Evolutionary conservation across 2,113 vertebrate genomes (phyloP).

Genomic region (Cinclus cinclus): DNA sequence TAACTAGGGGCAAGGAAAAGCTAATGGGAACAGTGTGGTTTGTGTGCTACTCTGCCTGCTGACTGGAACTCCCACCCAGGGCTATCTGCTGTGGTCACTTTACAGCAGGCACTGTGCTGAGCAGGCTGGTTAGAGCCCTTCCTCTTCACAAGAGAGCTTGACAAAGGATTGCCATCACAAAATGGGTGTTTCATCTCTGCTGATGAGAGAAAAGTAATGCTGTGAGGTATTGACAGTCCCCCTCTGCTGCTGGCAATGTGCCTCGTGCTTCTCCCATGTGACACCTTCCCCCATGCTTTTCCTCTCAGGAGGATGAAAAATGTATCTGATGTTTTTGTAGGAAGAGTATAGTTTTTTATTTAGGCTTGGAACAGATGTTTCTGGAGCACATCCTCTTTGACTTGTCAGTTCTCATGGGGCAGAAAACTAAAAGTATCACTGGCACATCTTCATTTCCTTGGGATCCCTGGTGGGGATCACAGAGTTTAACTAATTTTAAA

Average conservation of each 20-base stretch:
- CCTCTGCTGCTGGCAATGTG: neutral
- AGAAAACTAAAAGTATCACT: neutral
- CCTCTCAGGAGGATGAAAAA: neutral
- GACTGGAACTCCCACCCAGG: neutral
- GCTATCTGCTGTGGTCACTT: neutral
- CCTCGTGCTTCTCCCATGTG: neutral
- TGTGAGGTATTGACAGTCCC: neutral
- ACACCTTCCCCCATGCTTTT: neutral
- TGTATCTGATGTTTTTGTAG: neutral
- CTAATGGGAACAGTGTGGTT: neutral
- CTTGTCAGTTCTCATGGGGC: neutral
- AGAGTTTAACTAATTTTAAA: neutral
- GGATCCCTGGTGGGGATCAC: neutral
- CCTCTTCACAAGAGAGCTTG: neutral
- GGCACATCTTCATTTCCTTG: neutral
- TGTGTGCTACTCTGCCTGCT: neutral
- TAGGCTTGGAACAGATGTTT: neutral
- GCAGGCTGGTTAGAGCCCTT: neutral
- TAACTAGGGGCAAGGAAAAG: neutral
- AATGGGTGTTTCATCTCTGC: constrained; percentile 3
- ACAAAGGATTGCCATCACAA: neutral
- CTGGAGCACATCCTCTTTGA: neutral
- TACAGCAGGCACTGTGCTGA: neutral
- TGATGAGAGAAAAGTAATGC: neutral
- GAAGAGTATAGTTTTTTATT: neutral